Base-by-base conservation (phyloP, 2,888 invertebrate genomes). In the Nematopogon swammerdamellus region DNA sequence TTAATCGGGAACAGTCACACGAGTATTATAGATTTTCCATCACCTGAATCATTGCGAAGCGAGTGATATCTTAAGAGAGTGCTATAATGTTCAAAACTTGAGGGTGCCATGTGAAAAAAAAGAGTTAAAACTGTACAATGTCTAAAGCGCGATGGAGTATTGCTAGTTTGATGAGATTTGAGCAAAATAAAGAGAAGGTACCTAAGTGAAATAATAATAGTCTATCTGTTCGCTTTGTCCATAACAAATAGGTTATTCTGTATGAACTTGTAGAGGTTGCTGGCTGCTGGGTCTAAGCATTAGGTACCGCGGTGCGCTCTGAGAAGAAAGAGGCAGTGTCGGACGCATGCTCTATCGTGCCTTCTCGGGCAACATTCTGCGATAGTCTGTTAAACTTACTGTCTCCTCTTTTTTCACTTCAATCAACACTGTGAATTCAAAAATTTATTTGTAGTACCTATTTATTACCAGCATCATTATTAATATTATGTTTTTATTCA, bases 371-470 rank as follows among this genome's bases (percentile, higher is more conserved):
- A 4, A 36, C 8, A 36, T 36, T 36, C 36, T 19, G 42, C 48
- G 42, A 48, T 43, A 48, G 30, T 45, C n/a, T 36, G 25, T 61
- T 68, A 68, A 65, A 77, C 79, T 79, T 79, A 79, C 79, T 71
- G 65, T 56, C 60, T 63, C n/a, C n/a, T n/a, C 70, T 68, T 68
- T 70, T 65, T 66, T 73, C 72, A 73, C 72, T 70, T 73, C 72
- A 71, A 70, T 79, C 75, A 76, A 72, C 74, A 70, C 79, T 79
- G 79, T 63, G 70, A 76, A 76, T 72, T 75, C 74, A 77, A 77
- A 77, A 77, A 74, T 8, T 4, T 25, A 25, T 25, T 8, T 25
- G 25, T 25, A 25, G 25, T 25, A 25, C 25, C 25, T 8, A 25
- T 8, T n/a, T n/a, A n/a, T n/a, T n/a, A n/a, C n/a, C n/a, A n/a